Conservation (phyloP, 1,140 invertebrate species). For the Ptiloglossa arizonensis region DNA sequence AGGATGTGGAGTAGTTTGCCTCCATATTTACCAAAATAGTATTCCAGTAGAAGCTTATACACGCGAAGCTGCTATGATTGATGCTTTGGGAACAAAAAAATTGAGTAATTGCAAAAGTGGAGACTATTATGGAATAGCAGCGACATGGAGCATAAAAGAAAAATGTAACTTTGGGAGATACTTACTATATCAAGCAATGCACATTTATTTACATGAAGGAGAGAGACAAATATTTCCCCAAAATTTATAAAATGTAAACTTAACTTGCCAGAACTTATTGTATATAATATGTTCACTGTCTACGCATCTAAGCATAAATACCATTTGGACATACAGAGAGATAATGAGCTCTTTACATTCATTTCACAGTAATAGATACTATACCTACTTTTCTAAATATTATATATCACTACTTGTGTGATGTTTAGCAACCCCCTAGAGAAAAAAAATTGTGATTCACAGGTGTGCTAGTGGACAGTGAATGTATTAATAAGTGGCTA, state of each 20-base stretch:
- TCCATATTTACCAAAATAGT: conserved; percentile 95
- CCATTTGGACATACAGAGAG: too few relatives aligned
- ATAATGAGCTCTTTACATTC: too few relatives aligned
- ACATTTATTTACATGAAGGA: conserved; percentile 93
- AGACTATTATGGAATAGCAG: conserved; percentile 90
- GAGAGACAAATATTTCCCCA: conserved; percentile 86
- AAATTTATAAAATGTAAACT: conserved; percentile 59
- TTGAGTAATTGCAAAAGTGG: conserved; percentile 92
- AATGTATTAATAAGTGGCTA: not conserved
- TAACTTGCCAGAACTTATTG: not conserved
- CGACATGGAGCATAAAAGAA: conserved; percentile 88
- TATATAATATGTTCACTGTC: not conserved
- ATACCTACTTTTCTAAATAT: too few relatives aligned
- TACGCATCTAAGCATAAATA: too few relatives aligned
- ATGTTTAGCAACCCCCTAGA: too few relatives aligned
- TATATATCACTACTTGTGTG: too few relatives aligned
- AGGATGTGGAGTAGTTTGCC: conserved; percentile 92
- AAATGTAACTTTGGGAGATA: conserved; percentile 89
- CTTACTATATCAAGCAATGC: conserved; percentile 92
- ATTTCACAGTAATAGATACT: too few relatives aligned
- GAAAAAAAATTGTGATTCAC: too few relatives aligned
- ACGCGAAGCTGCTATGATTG: conserved; percentile 96
- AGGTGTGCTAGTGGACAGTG: too few relatives aligned
- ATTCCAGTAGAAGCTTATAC: conserved; percentile 96
- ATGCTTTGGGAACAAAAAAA: conserved; percentile 89